Conservation (phyloP, 1,140 invertebrate species). For the Lucilia cuprina region DNA sequence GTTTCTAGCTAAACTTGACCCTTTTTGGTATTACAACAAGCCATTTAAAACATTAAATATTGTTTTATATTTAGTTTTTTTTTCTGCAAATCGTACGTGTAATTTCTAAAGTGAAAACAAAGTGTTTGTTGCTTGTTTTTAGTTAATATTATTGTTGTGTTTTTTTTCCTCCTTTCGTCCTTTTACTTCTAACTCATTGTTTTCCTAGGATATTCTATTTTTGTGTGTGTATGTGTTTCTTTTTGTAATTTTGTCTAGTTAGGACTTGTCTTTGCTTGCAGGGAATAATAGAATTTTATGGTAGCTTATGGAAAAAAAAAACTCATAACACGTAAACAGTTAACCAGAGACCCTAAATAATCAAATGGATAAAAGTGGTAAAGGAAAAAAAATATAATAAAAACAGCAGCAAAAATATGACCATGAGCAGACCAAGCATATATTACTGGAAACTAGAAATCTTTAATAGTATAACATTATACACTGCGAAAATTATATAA, state of each 20-base stretch:
- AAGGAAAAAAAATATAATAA: neutral
- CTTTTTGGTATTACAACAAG: neutral
- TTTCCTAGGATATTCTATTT: neutral
- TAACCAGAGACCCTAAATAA: neutral
- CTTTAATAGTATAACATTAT: neutral
- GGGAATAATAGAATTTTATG: neutral
- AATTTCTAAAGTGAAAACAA: conserved; percentile 11
- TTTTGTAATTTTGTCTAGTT: neutral
- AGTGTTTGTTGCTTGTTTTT: neutral
- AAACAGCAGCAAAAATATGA: neutral
- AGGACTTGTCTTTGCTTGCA: neutral
- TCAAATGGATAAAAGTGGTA: neutral
- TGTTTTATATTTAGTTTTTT: neutral
- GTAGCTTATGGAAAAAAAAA: neutral
- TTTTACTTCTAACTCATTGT: neutral
- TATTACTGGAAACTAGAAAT: neutral
- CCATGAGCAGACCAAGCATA: neutral
- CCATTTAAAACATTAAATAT: conserved; percentile 15
- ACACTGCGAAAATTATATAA: neutral
- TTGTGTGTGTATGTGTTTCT: too few species aligned
- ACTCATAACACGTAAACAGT: conserved; percentile 13
- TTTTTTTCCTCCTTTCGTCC: neutral
- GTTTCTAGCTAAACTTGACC: neutral
- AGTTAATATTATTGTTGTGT: neutral
- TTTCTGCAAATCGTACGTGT: neutral